These are phyloP conservation scores for Leucoraja erinaceus DNA, from an alignment of 2,113 vertebrate species.

Conservation along the genomic window DNA sequence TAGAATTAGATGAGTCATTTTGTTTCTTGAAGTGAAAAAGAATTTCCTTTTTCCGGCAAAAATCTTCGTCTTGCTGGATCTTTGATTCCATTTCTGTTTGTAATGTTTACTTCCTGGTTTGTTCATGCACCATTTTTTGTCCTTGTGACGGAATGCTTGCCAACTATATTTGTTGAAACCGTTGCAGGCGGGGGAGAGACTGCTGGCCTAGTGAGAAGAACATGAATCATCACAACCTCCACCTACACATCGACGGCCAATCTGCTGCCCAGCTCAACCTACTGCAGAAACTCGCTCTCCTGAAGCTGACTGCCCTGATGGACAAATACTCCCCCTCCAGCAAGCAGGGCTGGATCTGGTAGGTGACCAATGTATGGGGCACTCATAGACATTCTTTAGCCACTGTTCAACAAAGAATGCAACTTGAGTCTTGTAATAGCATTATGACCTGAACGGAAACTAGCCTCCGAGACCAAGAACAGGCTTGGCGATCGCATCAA, in stretches of 20 bases:
- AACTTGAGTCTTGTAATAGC: neutral
- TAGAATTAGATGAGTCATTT: neutral
- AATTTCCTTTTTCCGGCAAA: neutral
- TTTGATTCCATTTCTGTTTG: neutral
- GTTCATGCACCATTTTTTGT: too few relatives aligned
- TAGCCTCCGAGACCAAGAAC: too few relatives aligned
- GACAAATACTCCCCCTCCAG: slow-evolving; percentile 76
- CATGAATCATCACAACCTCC: slow-evolving; percentile 44
- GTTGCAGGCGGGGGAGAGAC: slow-evolving; percentile 49
- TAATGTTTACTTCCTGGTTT: too few relatives aligned
- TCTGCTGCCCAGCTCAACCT: slow-evolving; percentile 62
- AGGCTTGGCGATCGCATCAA: too few relatives aligned
- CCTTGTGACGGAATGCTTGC: slow-evolving; percentile 40
- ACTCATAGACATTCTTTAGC: neutral
- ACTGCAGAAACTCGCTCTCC: slow-evolving; percentile 69
- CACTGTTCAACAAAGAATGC: neutral
- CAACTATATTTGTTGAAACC: too few relatives aligned
- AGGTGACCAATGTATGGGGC: slow-evolving; percentile 46
- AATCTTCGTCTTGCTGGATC: neutral
- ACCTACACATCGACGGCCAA: slow-evolving; percentile 52
- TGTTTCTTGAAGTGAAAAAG: neutral
- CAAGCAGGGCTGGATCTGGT: slow-evolving; percentile 86
- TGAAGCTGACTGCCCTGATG: slow-evolving; percentile 77
- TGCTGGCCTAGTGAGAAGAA: slow-evolving; percentile 59
- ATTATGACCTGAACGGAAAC: neutral